Evolutionary conservation across 2,113 vertebrate genomes (phyloP).

Genomic region (Cebus imitator): DNA sequence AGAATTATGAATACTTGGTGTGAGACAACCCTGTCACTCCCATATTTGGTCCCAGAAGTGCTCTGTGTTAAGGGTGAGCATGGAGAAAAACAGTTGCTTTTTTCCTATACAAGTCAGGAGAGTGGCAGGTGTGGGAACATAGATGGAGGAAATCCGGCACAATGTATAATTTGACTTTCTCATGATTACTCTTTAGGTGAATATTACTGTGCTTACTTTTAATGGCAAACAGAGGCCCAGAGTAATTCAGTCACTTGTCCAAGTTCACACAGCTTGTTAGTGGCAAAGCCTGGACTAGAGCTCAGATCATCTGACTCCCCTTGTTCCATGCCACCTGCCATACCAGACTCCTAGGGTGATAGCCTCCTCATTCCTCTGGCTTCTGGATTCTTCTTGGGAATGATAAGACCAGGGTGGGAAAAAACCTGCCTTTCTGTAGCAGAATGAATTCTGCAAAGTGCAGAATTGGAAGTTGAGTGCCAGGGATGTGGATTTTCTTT

Average conservation of each 20-base stretch:
- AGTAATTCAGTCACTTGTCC: too few species aligned
- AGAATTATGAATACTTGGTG: not conserved
- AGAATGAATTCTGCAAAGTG: not conserved
- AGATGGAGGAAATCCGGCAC: too few species aligned
- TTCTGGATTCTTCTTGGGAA: not conserved
- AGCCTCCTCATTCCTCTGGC: not conserved
- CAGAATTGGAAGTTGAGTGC: not conserved
- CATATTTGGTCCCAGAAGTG: not conserved
- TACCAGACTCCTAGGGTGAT: not conserved
- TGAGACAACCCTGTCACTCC: not conserved
- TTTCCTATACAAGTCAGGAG: not conserved
- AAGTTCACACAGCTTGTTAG: not conserved
- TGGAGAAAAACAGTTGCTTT: not conserved
- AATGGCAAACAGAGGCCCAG: not conserved
- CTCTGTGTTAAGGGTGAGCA: not conserved
- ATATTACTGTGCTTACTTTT: not conserved
- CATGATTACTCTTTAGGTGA: not conserved
- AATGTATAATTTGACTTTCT: not conserved
- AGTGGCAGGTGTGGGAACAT: not conserved
- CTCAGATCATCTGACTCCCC: not conserved
- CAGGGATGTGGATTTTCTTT: not conserved
- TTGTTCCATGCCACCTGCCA: not conserved
- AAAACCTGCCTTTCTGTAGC: not conserved
- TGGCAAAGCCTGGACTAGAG: not conserved
- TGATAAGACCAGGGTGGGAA: not conserved